Conservation (phyloP, 1,140 invertebrate species). For the Plectus sambesii region DNA sequence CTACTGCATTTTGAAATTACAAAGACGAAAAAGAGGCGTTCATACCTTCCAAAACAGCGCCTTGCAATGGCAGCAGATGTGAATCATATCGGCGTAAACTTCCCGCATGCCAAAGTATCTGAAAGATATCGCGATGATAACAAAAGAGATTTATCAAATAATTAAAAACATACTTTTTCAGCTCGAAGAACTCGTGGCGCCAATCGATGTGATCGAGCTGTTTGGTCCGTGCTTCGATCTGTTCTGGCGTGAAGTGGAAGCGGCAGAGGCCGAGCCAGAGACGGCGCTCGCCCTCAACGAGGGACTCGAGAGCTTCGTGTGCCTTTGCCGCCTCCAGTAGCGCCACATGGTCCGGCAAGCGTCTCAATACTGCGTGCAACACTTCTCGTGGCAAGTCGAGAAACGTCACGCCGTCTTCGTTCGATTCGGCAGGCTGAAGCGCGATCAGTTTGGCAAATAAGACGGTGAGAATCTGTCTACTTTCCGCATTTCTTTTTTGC, state of each 20-base stretch:
- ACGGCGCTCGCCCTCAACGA: constrained; percentile 67
- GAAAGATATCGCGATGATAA: no score
- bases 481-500: no score
- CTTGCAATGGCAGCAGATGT: constrained; percentile 82
- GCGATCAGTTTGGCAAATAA: no score
- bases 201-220: constrained; percentile 25
- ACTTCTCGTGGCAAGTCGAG: constrained; percentile 84
- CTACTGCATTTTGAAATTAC: no score
- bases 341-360: constrained; percentile 79
- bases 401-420: constrained; percentile 68
- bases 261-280: constrained; percentile 79
- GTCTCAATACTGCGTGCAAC: constrained; percentile 72
- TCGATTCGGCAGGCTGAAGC: constrained; percentile 58
- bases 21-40: no score
- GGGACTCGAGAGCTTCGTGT: constrained; percentile 60
- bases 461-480: no score
- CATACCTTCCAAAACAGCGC: constrained; percentile 81
- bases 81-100: constrained; percentile 85
- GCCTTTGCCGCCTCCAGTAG: constrained; percentile 63
- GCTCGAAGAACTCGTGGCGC: constrained; percentile 37
- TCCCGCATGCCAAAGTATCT: constrained; percentile 78
- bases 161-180: constrained; percentile 36
- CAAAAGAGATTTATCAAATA: no score
- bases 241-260: constrained; percentile 78
- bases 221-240: constrained; percentile 56